Conservation (phyloP, 1,140 invertebrate genomes). For the Nephotettix cincticeps region DNA sequence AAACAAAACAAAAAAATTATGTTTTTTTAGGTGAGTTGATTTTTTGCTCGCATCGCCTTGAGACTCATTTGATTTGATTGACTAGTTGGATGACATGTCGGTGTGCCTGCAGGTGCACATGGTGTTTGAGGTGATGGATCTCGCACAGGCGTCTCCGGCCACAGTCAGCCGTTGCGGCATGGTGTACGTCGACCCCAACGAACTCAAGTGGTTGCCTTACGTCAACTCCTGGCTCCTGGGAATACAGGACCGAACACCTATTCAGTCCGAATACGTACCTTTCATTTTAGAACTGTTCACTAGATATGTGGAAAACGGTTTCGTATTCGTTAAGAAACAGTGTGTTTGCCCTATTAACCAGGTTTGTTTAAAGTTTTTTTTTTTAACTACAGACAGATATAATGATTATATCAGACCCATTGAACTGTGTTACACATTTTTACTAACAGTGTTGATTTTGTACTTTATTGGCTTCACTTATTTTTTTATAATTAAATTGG, state of each 20-base stretch:
- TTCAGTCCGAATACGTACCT: conserved; percentile 55
- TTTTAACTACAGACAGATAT: no score
- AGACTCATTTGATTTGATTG: no score
- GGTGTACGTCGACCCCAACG: conserved; percentile 86
- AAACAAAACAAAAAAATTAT: no score
- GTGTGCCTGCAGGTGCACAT: conserved; percentile 61
- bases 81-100: background rate
- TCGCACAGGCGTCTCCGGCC: conserved; percentile 83
- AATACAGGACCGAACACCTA: conserved; percentile 53
- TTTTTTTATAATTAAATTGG: no score
- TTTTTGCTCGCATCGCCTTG: no score
- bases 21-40: no score
- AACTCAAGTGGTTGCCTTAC: conserved; percentile 76
- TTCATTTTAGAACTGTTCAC: conserved; percentile 62
- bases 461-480: no score
- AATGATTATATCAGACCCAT: no score
- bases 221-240: conserved; percentile 76
- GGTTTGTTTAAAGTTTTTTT: no score
- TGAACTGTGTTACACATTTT: no score
- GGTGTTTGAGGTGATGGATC: conserved; percentile 87
- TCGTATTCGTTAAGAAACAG: conserved; percentile 63
- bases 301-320: conserved; percentile 60
- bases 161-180: conserved; percentile 76
- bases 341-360: conserved; percentile 64
- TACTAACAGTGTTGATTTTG: no score